These are phyloP conservation scores for Hirtodrosophila trivittata DNA, from an alignment of 2,888 invertebrate genomes.

Conservation along the genomic window DNA sequence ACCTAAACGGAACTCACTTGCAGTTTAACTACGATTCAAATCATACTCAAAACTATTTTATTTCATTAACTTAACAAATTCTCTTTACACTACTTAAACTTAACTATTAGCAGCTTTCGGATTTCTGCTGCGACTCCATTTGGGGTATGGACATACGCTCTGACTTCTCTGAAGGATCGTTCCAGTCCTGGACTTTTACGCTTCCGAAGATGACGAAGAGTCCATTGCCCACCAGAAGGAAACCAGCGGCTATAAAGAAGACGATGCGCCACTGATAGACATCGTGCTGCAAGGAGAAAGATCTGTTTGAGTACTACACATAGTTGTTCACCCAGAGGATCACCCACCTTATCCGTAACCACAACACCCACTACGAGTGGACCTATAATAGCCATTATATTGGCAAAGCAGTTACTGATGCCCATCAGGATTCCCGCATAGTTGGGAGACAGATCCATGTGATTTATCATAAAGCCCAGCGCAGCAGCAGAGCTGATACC, in stretches of 20 bases:
- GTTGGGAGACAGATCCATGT: conserved; percentile 88
- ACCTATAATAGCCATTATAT: conserved; percentile 87
- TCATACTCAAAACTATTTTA: too few species aligned
- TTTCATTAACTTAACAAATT: too few species aligned
- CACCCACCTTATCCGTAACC: conserved; percentile 85
- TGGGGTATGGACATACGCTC: conserved; percentile 54
- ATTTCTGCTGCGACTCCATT: conserved; percentile 14
- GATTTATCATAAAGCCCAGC: conserved; percentile 87
- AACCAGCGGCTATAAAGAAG: conserved; percentile 88
- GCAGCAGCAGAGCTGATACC: conserved; percentile 85
- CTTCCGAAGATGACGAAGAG: conserved; percentile 89
- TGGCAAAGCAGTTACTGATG: conserved; percentile 87
- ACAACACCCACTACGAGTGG: conserved; percentile 87
- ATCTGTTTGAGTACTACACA: too few species aligned
- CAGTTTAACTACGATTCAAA: too few species aligned
- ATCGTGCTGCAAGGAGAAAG: conserved; percentile 86
- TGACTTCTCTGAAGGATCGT: conserved; percentile 83
- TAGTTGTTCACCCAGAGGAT: too few species aligned
- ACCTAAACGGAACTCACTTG: too few species aligned
- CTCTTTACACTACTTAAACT: not conserved
- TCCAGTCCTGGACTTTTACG: conserved; percentile 89
- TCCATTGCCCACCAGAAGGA: conserved; percentile 88
- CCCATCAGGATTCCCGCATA: conserved; percentile 89
- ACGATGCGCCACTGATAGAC: conserved; percentile 89
- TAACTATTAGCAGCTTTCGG: conserved; percentile 1